Percentiles rank a stretch among this genome's conserved stretches.
These are phyloP conservation scores for Gorilla gorilla DNA, from an alignment of 2,113 vertebrate species.

Conservation along the genomic window DNA sequence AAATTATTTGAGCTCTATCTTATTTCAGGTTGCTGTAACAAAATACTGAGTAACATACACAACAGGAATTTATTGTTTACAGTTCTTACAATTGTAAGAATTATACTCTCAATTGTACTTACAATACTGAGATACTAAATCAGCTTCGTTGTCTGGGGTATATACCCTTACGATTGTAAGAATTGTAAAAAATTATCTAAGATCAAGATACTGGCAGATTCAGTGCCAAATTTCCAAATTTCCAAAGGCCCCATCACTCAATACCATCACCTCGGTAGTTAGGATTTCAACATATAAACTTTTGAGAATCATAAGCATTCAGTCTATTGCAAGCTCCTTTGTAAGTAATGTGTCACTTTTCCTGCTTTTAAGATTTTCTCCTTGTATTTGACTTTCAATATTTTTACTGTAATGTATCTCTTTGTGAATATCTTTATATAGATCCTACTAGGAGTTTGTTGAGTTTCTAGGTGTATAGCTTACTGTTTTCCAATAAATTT, in stretches of 20 bases:
- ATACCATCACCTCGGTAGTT: not conserved
- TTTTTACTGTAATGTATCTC: not conserved
- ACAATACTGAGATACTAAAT: too few species aligned
- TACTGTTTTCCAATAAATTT: not conserved
- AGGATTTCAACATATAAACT: not conserved
- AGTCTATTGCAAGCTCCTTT: not conserved
- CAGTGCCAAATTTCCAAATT: too few species aligned
- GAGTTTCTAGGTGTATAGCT: not conserved
- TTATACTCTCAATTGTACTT: too few species aligned
- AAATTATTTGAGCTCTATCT: not conserved
- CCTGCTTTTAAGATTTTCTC: not conserved
- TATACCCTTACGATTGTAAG: too few species aligned
- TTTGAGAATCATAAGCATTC: not conserved
- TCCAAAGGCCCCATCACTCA: not conserved
- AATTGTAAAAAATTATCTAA: too few species aligned
- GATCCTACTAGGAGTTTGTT: not conserved
- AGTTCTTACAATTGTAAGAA: too few species aligned
- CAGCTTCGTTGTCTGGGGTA: too few species aligned
- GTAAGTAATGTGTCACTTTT: not conserved
- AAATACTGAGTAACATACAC: not conserved
- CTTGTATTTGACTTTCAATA: not conserved
- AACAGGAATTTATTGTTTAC: too few species aligned
- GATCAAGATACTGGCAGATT: too few species aligned
- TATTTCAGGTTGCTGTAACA: not conserved
- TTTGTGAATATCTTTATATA: not conserved